Evolutionary conservation across 2,888 invertebrate genomes (phyloP).

Genomic region (Eupithecia inturbata): DNA sequence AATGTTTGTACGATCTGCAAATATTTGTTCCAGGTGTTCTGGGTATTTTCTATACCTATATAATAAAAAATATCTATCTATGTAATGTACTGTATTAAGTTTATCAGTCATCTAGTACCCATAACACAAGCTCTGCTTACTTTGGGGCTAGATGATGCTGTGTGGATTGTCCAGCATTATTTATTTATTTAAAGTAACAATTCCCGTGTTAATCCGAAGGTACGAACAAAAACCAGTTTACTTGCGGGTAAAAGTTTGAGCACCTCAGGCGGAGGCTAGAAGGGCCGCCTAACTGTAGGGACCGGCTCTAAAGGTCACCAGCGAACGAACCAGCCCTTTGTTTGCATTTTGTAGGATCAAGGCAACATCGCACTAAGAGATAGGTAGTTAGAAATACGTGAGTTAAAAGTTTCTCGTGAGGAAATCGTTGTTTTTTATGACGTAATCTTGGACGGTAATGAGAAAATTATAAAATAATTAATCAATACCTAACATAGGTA

Average conservation of each 20-base stretch:
- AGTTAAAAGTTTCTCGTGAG: background rate
- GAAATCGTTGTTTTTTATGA: background rate
- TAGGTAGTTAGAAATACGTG: background rate
- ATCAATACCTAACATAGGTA: background rate
- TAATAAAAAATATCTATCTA: too few relatives aligned
- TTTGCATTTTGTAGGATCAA: conserved; percentile 4
- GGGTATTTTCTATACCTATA: too few relatives aligned
- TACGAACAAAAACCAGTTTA: background rate
- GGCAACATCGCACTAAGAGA: background rate
- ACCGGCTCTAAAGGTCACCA: conserved; percentile 8
- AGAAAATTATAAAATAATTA: background rate
- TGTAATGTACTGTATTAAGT: too few relatives aligned
- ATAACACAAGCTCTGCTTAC: too few relatives aligned
- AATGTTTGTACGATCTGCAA: too few relatives aligned
- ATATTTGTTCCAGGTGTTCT: too few relatives aligned
- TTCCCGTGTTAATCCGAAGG: background rate
- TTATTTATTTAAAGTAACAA: too few relatives aligned
- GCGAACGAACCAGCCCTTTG: conserved; percentile 1
- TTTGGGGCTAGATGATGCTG: too few relatives aligned
- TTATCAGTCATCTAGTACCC: too few relatives aligned
- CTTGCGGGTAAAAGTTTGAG: background rate
- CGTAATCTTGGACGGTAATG: background rate
- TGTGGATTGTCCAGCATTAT: too few relatives aligned
- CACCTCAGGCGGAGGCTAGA: background rate
- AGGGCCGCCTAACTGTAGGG: conserved; percentile 10